Base-by-base conservation (phyloP, 2,888 invertebrate genomes). In the Gymnocheta viridis region DNA sequence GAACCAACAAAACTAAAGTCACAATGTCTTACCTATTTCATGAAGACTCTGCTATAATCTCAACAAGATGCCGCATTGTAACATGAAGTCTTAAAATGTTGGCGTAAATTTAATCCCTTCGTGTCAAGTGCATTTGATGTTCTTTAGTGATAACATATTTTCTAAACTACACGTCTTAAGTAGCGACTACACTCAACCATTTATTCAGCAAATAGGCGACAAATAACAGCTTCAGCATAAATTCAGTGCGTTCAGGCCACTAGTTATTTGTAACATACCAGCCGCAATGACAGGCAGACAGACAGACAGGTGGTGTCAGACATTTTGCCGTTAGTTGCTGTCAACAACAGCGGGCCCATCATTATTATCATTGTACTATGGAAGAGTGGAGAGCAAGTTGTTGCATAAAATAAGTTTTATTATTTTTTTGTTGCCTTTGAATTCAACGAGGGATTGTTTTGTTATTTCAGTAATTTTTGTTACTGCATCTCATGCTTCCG, bases 91-190 rank as follows among this genome's bases (percentile, higher is more conserved):
- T 54, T 38, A 66, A 77, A 80, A 78, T 81, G 84, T 81, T 81
- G 74, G 62, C 44, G 47, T 76, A 73, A 69, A 81, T 56, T 78
- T 78, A 81, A 84, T 73, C 62, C 69, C 56, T 81, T 73, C 77
- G 84, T 78, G 81, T 84, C 84, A 84, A 84, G 84, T 84, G 64
- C 81, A 81, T 81, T 74, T 84, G 72, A 77, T 84, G 81, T 81
- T 77, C 72, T 44, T 62, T 17, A 67, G 47, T 60, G 77, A 77
- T 69, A 73, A 69, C 67, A 69, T 44, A 19, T 74, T 49, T 22
- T n/a, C 51, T 49, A 72, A 54, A 70, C 35, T 77, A 77, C 58
- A 69, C 41, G 62, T 54, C 60, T 32, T 41, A 17, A 49, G 51
- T 22, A 70, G 38, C 14, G 35, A 51, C 74, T 35, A 22, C 24